Percentiles rank a stretch among this genome's conserved stretches.
Conservation (phyloP, 2,113 vertebrate genomes). For the Penelope pileata region DNA sequence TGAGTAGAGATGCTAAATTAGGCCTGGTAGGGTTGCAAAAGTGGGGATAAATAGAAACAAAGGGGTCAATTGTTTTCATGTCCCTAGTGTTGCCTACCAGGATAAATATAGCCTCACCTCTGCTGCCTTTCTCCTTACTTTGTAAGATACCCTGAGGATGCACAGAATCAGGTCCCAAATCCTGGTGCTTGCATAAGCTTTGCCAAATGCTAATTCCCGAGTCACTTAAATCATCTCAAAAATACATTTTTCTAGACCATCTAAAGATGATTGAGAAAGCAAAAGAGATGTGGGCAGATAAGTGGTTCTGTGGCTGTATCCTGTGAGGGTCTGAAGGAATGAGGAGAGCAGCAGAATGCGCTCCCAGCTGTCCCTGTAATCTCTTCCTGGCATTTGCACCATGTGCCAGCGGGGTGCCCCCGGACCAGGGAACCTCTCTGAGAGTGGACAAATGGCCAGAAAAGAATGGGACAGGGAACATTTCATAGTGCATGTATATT, state of each 20-base stretch:
- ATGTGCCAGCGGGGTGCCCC: background rate
- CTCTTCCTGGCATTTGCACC: background rate
- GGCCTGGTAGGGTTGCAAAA: constrained; percentile 55
- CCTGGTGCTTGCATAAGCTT: background rate
- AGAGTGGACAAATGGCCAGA: background rate
- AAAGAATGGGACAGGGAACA: background rate
- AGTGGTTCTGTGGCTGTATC: background rate
- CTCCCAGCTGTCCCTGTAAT: background rate
- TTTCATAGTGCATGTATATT: background rate
- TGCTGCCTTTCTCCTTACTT: background rate
- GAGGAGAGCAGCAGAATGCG: background rate
- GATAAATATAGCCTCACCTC: constrained; percentile 43
- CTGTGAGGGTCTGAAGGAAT: background rate
- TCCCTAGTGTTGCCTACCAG: constrained; percentile 14
- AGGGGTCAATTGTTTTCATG: constrained; percentile 58
- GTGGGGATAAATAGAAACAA: constrained; percentile 61
- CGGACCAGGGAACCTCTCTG: background rate
- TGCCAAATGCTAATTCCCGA: background rate
- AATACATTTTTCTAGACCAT: background rate
- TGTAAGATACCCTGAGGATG: background rate
- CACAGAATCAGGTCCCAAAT: background rate
- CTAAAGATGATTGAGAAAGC: background rate
- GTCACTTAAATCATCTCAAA: background rate
- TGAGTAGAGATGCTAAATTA: constrained; percentile 46
- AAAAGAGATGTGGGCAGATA: background rate